phyloP scores from a whole-genome alignment of 2,113 vertebrate genomes.

The Ophthalmolycus amberensis region DNA sequence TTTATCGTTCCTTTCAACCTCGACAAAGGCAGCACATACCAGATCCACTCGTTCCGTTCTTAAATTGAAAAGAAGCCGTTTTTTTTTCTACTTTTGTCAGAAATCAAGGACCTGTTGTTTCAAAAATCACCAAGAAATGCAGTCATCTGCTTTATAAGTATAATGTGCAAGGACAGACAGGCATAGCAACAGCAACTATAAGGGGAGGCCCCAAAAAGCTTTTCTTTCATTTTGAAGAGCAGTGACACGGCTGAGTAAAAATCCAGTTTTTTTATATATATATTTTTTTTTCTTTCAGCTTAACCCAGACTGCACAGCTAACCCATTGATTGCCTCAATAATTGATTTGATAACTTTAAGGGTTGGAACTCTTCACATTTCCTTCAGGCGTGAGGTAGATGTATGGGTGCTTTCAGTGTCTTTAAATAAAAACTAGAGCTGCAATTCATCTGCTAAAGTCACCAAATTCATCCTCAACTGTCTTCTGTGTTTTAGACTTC shows the following conservation, averaged over 20 bases:
- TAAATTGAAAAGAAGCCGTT: too few relatives aligned
- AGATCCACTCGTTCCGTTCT: too few relatives aligned
- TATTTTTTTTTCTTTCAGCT: neutral
- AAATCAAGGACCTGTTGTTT: too few relatives aligned
- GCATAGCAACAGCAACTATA: neutral
- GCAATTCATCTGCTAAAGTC: neutral
- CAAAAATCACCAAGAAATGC: too few relatives aligned
- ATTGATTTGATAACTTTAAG: conserved; percentile 6
- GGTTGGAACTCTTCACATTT: neutral
- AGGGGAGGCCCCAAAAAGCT: neutral
- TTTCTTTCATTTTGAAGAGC: neutral
- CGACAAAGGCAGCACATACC: too few relatives aligned
- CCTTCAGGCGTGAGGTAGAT: neutral
- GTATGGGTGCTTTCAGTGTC: neutral
- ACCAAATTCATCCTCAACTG: neutral
- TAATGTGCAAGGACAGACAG: neutral
- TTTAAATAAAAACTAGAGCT: conserved; percentile 2
- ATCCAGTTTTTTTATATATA: too few relatives aligned
- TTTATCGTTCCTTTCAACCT: too few relatives aligned
- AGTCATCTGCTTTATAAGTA: neutral
- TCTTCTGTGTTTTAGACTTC: conserved; percentile 4
- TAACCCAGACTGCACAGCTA: neutral
- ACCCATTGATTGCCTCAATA: conserved; percentile 4
- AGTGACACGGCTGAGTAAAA: neutral
- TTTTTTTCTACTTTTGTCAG: too few relatives aligned